These are phyloP conservation scores for Apis cerana DNA, from an alignment of 1,140 invertebrate genomes.

Conservation along the genomic window DNA sequence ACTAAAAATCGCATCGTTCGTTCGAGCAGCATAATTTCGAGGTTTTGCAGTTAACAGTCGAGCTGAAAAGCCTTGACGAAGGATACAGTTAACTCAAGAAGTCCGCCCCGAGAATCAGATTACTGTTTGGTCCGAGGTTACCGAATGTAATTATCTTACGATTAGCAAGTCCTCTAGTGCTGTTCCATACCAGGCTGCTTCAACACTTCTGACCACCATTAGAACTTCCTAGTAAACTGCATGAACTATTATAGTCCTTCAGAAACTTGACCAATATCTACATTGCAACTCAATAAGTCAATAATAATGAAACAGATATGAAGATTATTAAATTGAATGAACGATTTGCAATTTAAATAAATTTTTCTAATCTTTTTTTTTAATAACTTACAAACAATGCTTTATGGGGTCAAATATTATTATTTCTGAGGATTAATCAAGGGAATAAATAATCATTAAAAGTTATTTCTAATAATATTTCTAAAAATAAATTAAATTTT, in stretches of 20 bases:
- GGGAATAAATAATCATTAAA: too few relatives aligned
- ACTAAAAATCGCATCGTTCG: too few relatives aligned
- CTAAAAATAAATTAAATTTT: too few relatives aligned
- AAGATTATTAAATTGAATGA: background rate
- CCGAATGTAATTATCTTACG: slow-evolving; percentile 59
- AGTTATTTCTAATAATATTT: too few relatives aligned
- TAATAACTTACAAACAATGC: too few relatives aligned
- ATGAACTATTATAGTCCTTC: background rate
- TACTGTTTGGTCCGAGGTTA: slow-evolving; percentile 54
- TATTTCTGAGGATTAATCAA: too few relatives aligned
- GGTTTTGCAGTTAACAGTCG: background rate
- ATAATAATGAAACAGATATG: background rate
- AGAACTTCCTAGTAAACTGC: slow-evolving; percentile 49
- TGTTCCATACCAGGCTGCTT: background rate
- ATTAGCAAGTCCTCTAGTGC: slow-evolving; percentile 48
- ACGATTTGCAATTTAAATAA: background rate
- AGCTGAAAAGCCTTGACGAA: background rate
- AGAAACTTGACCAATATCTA: slow-evolving; percentile 3
- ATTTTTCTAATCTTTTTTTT: too few relatives aligned
- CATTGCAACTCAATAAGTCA: background rate
- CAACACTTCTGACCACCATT: slow-evolving; percentile 54
- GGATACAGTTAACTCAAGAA: slow-evolving; percentile 46
- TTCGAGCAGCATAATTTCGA: background rate
- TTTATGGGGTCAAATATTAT: too few relatives aligned
- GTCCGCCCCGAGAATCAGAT: slow-evolving; percentile 47